These are phyloP conservation scores for Pampusana beccarii DNA, from an alignment of 2,113 vertebrate genomes.

Conservation along the genomic window DNA sequence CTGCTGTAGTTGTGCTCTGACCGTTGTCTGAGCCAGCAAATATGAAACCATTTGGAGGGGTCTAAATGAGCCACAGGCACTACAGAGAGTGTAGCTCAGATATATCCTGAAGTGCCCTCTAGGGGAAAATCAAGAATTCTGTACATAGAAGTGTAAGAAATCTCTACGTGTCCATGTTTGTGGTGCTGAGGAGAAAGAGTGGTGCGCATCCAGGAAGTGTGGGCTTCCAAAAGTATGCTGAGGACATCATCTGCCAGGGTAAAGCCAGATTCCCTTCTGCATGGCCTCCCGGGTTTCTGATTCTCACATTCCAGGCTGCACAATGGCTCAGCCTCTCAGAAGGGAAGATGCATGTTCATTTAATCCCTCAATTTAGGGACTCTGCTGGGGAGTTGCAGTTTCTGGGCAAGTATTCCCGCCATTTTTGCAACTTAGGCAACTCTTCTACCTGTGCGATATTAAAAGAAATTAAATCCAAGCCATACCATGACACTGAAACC, in stretches of 20 bases:
- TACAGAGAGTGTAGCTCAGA: neutral
- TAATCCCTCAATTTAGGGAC: neutral
- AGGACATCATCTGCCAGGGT: neutral
- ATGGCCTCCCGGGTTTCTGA: neutral
- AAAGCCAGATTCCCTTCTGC: neutral
- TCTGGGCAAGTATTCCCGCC: neutral
- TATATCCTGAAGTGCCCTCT: neutral
- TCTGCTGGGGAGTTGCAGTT: fast-evolving
- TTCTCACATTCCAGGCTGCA: neutral
- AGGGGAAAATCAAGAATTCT: neutral
- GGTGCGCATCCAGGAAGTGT: neutral
- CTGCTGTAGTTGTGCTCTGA: neutral
- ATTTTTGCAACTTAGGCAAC: neutral
- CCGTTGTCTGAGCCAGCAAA: neutral
- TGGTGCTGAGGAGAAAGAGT: neutral
- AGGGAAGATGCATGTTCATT: neutral
- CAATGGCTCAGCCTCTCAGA: neutral
- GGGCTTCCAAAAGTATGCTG: neutral
- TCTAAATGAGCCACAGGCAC: neutral
- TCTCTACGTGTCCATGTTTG: neutral
- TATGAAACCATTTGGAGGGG: neutral
- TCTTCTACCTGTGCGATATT: neutral
- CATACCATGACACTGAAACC: neutral
- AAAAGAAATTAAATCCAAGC: neutral
- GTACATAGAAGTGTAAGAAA: neutral